A percentile compares a stretch with the other conserved stretches of the same genome.
phyloP scores from a whole-genome alignment of 2,113 vertebrate genomes.

The Grammomys dolichurus region DNA sequence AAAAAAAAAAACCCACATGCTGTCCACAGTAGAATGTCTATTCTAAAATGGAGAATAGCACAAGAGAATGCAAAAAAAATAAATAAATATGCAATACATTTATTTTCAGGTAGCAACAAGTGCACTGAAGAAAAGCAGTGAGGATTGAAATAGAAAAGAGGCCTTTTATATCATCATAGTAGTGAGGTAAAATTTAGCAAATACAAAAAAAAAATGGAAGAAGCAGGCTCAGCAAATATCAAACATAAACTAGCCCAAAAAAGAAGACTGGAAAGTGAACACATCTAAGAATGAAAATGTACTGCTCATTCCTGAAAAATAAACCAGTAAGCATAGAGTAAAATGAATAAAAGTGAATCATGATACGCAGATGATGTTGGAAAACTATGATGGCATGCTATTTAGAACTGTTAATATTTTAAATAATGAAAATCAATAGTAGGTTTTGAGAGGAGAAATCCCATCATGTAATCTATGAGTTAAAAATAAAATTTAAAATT shows the following conservation, averaged over 20 bases:
- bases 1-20: not conserved
- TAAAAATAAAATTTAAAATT: not conserved
- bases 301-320: not conserved
- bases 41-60: not conserved
- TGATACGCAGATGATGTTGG: not conserved
- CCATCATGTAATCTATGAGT: slow-evolving; percentile 26
- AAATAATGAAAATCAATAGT: not conserved
- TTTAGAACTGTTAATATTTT: not conserved
- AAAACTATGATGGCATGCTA: not conserved
- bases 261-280: not conserved
- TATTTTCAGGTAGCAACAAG: not conserved
- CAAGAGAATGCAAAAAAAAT: slow-evolving; percentile 6
- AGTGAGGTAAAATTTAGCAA: slow-evolving; percentile 3
- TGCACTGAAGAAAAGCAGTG: not conserved
- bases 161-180: slow-evolving; percentile 25
- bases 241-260: not conserved
- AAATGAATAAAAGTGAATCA: not conserved
- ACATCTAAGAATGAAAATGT: not conserved
- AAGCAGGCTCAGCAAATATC: not conserved
- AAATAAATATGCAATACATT: not conserved
- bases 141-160: not conserved
- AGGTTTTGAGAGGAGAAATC: not conserved
- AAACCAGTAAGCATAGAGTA: not conserved
- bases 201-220: not conserved
- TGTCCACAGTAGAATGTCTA: not conserved